A percentile compares a stretch with the other conserved stretches of the same genome.
Conservation (phyloP, 2,797 vertebrate genomes). For the Diplodus puntazzo region DNA sequence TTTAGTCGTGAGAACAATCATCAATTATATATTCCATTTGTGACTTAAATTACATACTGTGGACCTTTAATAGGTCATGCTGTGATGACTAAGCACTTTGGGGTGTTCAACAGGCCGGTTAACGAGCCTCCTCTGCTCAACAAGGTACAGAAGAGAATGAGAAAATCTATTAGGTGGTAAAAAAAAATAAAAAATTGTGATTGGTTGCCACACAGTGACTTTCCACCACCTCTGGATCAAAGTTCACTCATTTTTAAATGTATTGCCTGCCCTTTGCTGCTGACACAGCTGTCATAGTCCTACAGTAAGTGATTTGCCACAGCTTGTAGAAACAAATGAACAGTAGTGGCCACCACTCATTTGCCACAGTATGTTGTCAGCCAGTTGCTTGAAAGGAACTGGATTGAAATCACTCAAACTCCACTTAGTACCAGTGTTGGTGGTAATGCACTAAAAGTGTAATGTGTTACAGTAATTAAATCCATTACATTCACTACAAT, state of each 20-base stretch:
- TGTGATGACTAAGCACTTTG: no score
- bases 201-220: slow-evolving; percentile 3
- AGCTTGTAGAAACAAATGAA: slow-evolving; percentile 12
- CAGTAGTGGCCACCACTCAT: slow-evolving; percentile 1
- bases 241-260: slow-evolving; percentile 1
- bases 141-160: background rate
- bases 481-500: no score
- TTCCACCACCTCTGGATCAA: slow-evolving; percentile 18
- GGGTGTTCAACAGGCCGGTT: background rate
- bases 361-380: background rate
- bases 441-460: no score
- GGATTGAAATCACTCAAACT: background rate
- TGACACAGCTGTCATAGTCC: background rate
- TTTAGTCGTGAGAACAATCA: no score
- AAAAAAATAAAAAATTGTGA: background rate
- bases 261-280: background rate
- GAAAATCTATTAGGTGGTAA: background rate
- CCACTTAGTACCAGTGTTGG: no score
- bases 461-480: no score
- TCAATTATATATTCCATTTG: no score
- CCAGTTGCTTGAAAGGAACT: background rate
- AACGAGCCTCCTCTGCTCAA: background rate
- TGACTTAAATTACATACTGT: no score
- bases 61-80: background rate
- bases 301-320: slow-evolving; percentile 12